These are phyloP conservation scores for Nylanderia fulva DNA, from an alignment of 1,140 invertebrate species.

Conservation along the genomic window DNA sequence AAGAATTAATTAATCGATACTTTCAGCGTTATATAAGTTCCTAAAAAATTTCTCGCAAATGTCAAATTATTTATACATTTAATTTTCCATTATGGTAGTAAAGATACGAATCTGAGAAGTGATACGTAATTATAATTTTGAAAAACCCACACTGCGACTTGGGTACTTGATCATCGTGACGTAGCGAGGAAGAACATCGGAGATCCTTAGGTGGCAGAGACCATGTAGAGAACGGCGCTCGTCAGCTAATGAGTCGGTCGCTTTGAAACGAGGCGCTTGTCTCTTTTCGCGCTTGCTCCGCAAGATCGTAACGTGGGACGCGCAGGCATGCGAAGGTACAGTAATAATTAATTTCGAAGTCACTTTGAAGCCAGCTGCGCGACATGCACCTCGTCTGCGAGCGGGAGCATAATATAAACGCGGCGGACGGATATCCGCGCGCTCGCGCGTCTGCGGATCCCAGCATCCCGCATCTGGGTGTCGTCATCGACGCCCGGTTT, in stretches of 20 bases:
- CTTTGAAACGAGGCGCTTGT: conserved; percentile 74
- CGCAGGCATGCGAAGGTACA: conserved; percentile 65
- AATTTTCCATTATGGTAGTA: neutral
- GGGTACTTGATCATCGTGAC: conserved; percentile 27
- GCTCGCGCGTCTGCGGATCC: neutral
- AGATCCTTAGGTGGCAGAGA: conserved; percentile 43
- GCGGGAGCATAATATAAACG: conserved; percentile 66
- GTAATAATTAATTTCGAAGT: conserved; percentile 79
- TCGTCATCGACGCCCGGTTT: conserved; percentile 38
- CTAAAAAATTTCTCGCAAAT: neutral
- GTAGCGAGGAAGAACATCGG: conserved; percentile 25
- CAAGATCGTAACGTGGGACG: conserved; percentile 68
- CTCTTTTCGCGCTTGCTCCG: conserved; percentile 61
- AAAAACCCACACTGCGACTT: neutral
- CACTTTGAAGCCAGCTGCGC: conserved; percentile 75
- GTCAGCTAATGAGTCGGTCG: conserved; percentile 75
- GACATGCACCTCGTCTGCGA: conserved; percentile 62
- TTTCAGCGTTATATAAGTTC: neutral
- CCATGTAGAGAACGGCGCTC: conserved; percentile 60
- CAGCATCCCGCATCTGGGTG: conserved; percentile 44
- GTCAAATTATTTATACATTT: neutral
- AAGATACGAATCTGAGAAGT: neutral
- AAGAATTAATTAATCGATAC: neutral
- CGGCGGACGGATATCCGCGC: conserved; percentile 59
- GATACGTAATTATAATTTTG: neutral